Conservation (phyloP, 2,888 invertebrate genomes). For the Melinaea marsaeus region DNA sequence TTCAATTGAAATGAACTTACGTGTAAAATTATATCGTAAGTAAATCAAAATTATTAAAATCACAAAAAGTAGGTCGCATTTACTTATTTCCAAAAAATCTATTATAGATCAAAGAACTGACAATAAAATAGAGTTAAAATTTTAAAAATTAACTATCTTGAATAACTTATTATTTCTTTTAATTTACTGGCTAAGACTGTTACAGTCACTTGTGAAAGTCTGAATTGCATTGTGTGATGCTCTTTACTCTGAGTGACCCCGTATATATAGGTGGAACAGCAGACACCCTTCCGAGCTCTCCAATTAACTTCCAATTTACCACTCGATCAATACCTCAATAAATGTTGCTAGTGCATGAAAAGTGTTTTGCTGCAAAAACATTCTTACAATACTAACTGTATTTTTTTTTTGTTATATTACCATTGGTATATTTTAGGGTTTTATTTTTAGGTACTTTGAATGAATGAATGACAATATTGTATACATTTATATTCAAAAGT, state of each 20-base stretch:
- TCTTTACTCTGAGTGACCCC: background rate
- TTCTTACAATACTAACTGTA: too few relatives aligned
- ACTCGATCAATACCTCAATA: background rate
- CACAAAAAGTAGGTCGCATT: background rate
- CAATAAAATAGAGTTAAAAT: background rate
- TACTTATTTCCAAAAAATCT: background rate
- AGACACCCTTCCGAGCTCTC: background rate
- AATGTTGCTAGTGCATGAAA: background rate
- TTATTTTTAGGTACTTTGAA: too few relatives aligned
- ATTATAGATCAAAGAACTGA: background rate
- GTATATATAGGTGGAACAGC: background rate
- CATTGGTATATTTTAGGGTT: too few relatives aligned
- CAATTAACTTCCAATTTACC: background rate
- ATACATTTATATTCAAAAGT: too few relatives aligned
- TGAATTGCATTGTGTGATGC: background rate
- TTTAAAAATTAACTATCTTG: background rate
- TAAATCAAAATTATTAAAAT: background rate
- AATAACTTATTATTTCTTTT: background rate
- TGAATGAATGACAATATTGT: too few relatives aligned
- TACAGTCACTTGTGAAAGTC: background rate
- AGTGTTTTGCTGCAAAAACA: too few relatives aligned
- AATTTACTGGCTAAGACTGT: background rate
- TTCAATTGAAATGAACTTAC: slow-evolving; percentile 1
- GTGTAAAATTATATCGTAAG: background rate
- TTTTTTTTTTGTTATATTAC: too few relatives aligned